A percentile compares a stretch with the other conserved stretches of the same genome.
Evolutionary conservation across 2,797 vertebrate species (phyloP).

Genomic region (Sebastes nivosus): DNA sequence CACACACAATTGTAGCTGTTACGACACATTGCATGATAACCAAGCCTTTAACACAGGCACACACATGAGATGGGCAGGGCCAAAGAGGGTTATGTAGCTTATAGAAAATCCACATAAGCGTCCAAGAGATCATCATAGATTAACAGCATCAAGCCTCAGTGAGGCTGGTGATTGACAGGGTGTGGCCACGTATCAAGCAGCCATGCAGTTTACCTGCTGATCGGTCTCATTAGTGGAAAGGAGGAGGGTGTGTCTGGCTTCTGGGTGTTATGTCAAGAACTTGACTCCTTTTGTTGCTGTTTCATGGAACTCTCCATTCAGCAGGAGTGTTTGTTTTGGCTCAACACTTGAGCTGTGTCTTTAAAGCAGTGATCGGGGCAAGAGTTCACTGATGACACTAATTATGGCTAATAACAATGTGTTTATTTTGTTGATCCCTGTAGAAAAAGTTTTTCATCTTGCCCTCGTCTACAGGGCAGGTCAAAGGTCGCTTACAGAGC

Average conservation of each 20-base stretch:
- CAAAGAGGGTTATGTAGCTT: not conserved
- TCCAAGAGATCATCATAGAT: conserved; percentile 30
- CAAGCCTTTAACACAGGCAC: not conserved
- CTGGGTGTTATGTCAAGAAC: conserved; percentile 33
- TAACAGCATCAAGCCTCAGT: not conserved
- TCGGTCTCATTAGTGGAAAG: conserved; percentile 22
- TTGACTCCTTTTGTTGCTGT: conserved; percentile 45
- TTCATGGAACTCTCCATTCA: conserved; percentile 46
- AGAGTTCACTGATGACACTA: conserved; percentile 1
- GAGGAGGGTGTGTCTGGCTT: conserved; percentile 10
- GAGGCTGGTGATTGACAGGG: conserved; percentile 33
- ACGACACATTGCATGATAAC: not conserved
- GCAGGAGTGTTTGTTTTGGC: conserved; percentile 46
- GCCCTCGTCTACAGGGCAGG: not conserved
- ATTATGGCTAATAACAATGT: not conserved
- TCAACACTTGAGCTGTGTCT: conserved; percentile 19
- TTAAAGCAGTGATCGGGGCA: not conserved
- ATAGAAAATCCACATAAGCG: conserved; percentile 1
- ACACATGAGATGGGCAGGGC: conserved; percentile 20
- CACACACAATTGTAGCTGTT: not conserved
- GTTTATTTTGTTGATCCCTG: conserved; percentile 9
- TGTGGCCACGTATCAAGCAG: conserved; percentile 1
- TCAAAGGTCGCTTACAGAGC: conserved; percentile 4
- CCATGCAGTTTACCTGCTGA: conserved; percentile 28
- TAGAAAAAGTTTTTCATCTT: not conserved